A percentile compares a stretch with the other conserved stretches of the same genome.
Conservation (phyloP, 2,888 invertebrate species). For the Amphimallon solstitiale region DNA sequence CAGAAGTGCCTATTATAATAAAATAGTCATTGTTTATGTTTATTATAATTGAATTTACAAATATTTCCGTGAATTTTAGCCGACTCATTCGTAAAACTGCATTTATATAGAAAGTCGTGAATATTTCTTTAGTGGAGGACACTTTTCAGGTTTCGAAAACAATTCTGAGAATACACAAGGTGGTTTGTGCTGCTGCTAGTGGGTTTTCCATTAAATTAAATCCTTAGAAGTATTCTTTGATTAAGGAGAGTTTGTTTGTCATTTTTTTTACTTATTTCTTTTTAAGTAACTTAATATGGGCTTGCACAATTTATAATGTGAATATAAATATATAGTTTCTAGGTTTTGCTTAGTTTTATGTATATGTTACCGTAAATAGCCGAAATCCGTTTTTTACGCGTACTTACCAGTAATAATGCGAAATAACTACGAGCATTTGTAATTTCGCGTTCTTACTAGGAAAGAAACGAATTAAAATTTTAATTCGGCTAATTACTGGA, state of each 20-base stretch:
- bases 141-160: constrained; percentile 37
- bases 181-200: constrained; percentile 19
- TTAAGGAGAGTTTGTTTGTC: background rate
- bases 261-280: no score
- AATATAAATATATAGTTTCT: no score
- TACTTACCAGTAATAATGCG: no score
- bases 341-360: no score
- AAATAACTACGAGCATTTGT: no score
- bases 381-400: no score
- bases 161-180: constrained; percentile 33
- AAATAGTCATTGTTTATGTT: constrained; percentile 19
- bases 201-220: constrained; percentile 32
- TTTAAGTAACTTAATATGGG: no score
- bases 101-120: constrained; percentile 10
- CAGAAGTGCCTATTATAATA: background rate
- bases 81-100: constrained; percentile 15
- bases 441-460: no score
- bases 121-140: constrained; percentile 1
- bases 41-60: constrained; percentile 27
- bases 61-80: constrained; percentile 22
- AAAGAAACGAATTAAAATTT: no score
- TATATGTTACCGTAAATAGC: no score
- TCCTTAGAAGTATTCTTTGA: constrained; percentile 20
- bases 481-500: no score
- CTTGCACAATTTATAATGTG: no score